These are phyloP conservation scores for Laterallus jamaicensis DNA, from an alignment of 2,113 vertebrate genomes.

Conservation along the genomic window DNA sequence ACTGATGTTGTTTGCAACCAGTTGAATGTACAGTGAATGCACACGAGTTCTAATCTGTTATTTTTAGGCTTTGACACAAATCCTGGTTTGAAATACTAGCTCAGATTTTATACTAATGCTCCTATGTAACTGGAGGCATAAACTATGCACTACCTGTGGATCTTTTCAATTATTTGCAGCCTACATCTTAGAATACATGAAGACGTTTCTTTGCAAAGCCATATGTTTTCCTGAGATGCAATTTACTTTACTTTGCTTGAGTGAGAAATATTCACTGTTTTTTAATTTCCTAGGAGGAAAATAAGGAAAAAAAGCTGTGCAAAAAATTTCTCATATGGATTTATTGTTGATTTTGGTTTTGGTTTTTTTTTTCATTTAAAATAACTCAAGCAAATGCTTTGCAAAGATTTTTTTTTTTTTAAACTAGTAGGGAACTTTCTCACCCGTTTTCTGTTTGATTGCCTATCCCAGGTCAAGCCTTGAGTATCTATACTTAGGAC, in stretches of 20 bases:
- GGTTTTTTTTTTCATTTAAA: neutral
- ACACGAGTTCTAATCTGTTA: neutral
- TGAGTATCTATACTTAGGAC: neutral
- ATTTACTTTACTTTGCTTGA: neutral
- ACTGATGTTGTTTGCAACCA: neutral
- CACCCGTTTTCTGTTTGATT: neutral
- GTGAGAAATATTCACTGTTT: neutral
- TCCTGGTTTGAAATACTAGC: neutral
- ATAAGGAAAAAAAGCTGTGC: neutral
- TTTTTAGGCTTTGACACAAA: neutral
- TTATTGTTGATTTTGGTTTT: no score
- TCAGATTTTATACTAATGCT: neutral
- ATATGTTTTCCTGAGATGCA: neutral
- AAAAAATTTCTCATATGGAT: neutral
- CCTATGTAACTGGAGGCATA: neutral
- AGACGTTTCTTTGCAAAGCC: neutral
- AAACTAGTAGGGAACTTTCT: neutral
- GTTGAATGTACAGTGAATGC: neutral
- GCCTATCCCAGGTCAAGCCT: neutral
- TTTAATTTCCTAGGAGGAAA: neutral
- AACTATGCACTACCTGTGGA: neutral
- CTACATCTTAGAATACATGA: neutral
- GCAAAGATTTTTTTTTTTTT: neutral
- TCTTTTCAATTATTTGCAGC: neutral
- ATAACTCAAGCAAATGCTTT: neutral